Conservation (phyloP, 2,888 invertebrate species). For the Acrobeloides nanus region DNA sequence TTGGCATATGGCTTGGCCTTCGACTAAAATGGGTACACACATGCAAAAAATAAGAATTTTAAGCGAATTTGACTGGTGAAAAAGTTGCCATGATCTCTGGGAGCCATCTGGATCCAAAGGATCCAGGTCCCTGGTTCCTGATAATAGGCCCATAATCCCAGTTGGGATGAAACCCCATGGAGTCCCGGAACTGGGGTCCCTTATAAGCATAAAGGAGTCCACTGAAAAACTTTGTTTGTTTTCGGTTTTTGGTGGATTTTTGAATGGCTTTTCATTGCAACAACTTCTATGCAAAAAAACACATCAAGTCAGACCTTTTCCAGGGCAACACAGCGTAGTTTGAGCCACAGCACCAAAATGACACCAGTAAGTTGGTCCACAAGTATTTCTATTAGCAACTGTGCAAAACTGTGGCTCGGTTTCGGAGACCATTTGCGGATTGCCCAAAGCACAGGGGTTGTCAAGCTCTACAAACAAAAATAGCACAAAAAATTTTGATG, state of each 20-base stretch:
- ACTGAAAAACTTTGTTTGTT: no score
- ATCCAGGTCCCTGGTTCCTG: no score
- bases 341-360: conserved; percentile 39
- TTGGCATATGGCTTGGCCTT: conserved; percentile 12
- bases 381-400: conserved; percentile 23
- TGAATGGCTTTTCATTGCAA: background rate
- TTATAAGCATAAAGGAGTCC: no score
- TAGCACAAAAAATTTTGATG: background rate
- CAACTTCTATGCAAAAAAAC: no score
- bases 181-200: no score
- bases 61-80: no score
- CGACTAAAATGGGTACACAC: conserved; percentile 11
- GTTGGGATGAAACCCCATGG: no score
- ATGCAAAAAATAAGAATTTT: no score
- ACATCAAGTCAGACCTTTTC: conserved; percentile 25
- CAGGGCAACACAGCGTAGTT: conserved; percentile 50
- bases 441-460: conserved; percentile 49
- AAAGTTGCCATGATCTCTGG: no score
- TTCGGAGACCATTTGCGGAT: conserved; percentile 37
- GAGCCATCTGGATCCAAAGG: no score
- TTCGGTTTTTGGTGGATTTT: no score
- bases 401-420: conserved; percentile 38
- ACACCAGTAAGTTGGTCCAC: conserved; percentile 41
- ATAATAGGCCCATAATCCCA: no score
- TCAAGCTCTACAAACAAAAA: conserved; percentile 38